These are phyloP conservation scores for Acronicta psi DNA, from an alignment of 2,888 invertebrate genomes.

Conservation along the genomic window DNA sequence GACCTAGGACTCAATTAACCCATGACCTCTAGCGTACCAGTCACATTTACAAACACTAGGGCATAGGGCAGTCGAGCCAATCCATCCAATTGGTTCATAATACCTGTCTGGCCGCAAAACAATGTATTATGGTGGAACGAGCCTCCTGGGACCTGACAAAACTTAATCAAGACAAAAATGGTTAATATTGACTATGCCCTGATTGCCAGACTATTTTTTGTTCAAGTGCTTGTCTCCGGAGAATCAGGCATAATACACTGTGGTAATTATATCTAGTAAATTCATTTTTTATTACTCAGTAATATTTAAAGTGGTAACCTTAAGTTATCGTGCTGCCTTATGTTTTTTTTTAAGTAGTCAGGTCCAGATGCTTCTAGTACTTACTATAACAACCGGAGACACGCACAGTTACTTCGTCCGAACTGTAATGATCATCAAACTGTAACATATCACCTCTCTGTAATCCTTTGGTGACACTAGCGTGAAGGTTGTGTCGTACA, in stretches of 20 bases:
- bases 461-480: neutral
- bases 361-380: too few species aligned
- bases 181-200: slow-evolving; percentile 15
- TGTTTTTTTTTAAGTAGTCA: too few species aligned
- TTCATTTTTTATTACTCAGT: too few species aligned
- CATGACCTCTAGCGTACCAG: too few species aligned
- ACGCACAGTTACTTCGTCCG: too few species aligned
- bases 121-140: slow-evolving; percentile 18
- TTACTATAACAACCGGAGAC: too few species aligned
- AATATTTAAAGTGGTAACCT: too few species aligned
- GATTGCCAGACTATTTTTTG: neutral
- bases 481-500: slow-evolving; percentile 3
- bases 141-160: slow-evolving; percentile 20
- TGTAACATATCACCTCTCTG: neutral
- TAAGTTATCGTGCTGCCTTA: too few species aligned
- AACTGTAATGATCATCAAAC: too few species aligned
- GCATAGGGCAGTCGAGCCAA: neutral
- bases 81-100: neutral
- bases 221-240: slow-evolving; percentile 15
- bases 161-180: slow-evolving; percentile 42
- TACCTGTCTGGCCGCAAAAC: neutral
- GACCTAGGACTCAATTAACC: too few species aligned
- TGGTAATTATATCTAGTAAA: neutral
- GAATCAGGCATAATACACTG: slow-evolving; percentile 1
- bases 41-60: too few species aligned